Evolutionary conservation across 2,797 vertebrate genomes (phyloP), one percentile per base, ranked within the genome.

Genomic region (Enoplosus armatus): DNA sequence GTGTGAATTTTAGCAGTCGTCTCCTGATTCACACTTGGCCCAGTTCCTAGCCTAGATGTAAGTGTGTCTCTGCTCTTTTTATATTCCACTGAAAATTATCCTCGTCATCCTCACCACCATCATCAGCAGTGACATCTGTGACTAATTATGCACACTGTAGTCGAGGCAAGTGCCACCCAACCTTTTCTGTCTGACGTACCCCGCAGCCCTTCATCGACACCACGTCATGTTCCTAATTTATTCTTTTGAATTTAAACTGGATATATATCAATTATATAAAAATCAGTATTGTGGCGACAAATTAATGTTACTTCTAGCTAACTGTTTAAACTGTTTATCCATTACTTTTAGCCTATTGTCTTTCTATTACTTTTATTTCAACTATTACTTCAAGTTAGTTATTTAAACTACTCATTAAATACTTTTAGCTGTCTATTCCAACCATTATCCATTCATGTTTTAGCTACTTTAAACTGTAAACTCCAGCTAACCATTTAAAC

Each of bases 11-110:
- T 43, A 82, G 71, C 75, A 73, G 22, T 53, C 27, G 55, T 72
- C 81, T 71, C 48, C 69, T 79, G 77, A 75, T 89, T 87, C 87
- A 87, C 86, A 79, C 61, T 85, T 87, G 80, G 80, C 85, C 85
- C 85, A 78, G 56, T 88, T 92, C 83, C 67, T 83, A 82, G 72
- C 73, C 85, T 81, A 78, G 80, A 86, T 89, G 78, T 68, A 86
- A 86, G 75, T 80, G 82, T 87, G 86, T 75, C 84, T 83, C 69
- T 51, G 84, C 74, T 75, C 77, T 82, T 86, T 86, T 85, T 88
- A 84, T 76, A 80, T 83, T 85, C 60, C 65, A 62, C 65, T 31
- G 60, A 83, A 87, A 80, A 85, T 60, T 0, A 68, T 65, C 71
- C 72, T 70, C 41, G 37, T 86, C 87, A 81, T 85, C 79, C 79